phyloP scores from a whole-genome alignment of 1,140 invertebrate species.

The Elysia chlorotica region DNA sequence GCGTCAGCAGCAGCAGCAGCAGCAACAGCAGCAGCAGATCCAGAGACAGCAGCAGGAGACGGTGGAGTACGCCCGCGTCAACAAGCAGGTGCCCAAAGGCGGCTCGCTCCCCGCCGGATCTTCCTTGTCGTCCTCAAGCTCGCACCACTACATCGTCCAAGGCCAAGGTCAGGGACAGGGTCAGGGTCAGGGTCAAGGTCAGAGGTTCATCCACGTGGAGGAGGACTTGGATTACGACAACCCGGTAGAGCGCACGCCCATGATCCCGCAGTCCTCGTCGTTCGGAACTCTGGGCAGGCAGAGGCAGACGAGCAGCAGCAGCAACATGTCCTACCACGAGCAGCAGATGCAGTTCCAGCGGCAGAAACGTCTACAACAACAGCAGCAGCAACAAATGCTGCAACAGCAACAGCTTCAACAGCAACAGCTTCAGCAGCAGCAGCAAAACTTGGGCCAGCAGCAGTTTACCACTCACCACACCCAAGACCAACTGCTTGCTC shows the following conservation, averaged over 20 bases:
- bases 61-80: constrained; percentile 14
- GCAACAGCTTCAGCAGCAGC: not conserved
- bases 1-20: not conserved
- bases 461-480: too few species aligned
- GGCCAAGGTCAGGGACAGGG: not conserved
- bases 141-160: too few species aligned
- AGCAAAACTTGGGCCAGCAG: not conserved
- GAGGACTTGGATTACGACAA: constrained; percentile 52
- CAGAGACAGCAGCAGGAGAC: constrained; percentile 15
- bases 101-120: too few species aligned
- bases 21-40: constrained; percentile 1
- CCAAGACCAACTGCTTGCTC: constrained; percentile 10
- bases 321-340: constrained; percentile 3
- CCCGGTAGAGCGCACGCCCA: constrained; percentile 38
- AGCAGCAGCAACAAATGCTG: not conserved
- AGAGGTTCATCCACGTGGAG: not conserved
- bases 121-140: too few species aligned
- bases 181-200: not conserved
- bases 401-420: constrained; percentile 3
- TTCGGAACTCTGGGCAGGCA: too few species aligned
- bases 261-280: too few species aligned
- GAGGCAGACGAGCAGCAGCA: too few species aligned
- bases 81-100: constrained; percentile 2
- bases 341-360: constrained; percentile 16
- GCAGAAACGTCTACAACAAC: constrained; percentile 5